Conservation (phyloP, 2,888 invertebrate genomes). For the Drosophila imparisetae region DNA sequence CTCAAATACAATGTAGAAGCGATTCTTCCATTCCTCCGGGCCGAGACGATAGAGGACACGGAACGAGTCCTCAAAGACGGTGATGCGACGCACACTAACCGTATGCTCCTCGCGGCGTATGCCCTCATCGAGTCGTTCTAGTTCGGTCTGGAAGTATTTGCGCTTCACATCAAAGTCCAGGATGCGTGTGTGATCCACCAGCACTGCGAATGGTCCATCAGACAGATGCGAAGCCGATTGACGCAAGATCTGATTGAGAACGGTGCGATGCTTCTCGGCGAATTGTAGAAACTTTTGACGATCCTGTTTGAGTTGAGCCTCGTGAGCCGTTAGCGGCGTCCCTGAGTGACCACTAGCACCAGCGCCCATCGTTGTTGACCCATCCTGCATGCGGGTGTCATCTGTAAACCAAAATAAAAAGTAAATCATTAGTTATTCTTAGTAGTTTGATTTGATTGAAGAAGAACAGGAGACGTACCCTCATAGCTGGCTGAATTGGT, state of each 20-base stretch:
- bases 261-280: conserved; percentile 94
- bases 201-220: conserved; percentile 94
- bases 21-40: conserved; percentile 95
- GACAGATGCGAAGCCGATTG: conserved; percentile 91
- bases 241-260: conserved; percentile 94
- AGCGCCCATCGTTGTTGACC: conserved; percentile 10
- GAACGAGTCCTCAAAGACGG: conserved; percentile 95
- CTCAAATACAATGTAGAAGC: conserved; percentile 96
- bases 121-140: conserved; percentile 92
- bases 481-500: conserved; percentile 48
- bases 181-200: conserved; percentile 94
- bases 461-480: conserved; percentile 28
- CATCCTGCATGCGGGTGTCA: conserved; percentile 61
- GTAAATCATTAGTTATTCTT: not conserved
- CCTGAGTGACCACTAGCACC: conserved; percentile 16
- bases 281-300: conserved; percentile 89
- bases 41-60: conserved; percentile 92
- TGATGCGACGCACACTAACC: conserved; percentile 92
- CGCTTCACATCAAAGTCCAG: conserved; percentile 96
- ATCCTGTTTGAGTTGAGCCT: conserved; percentile 85
- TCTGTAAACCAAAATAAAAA: conserved; percentile 24
- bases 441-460: not conserved
- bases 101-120: conserved; percentile 92
- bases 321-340: conserved; percentile 51
- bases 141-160: conserved; percentile 93